Conservation (phyloP, 2,113 vertebrate genomes). For the Scalopus aquaticus region DNA sequence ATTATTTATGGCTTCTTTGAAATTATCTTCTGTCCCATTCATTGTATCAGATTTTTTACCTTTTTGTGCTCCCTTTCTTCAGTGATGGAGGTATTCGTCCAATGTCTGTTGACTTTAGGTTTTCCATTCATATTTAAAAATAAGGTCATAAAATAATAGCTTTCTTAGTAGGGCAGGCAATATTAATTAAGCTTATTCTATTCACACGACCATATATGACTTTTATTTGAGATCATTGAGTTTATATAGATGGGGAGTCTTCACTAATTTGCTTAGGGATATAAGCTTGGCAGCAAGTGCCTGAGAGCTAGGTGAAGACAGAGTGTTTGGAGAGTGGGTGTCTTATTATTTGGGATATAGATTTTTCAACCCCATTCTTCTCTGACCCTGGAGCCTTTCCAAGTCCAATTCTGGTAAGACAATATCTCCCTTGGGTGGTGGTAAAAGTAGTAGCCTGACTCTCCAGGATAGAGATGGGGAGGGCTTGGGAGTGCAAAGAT, state of each 20-base stretch:
- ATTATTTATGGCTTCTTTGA: background rate
- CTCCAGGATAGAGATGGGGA: background rate
- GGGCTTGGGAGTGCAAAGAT: background rate
- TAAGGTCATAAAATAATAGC: background rate
- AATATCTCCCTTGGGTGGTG: background rate
- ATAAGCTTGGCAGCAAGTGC: background rate
- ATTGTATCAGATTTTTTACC: background rate
- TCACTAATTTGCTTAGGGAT: background rate
- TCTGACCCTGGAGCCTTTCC: background rate
- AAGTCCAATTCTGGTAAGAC: background rate
- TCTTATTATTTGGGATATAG: background rate
- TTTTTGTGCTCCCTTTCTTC: background rate
- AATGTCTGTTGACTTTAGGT: background rate
- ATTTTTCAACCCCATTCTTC: background rate
- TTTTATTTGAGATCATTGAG: background rate
- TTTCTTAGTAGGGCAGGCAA: background rate
- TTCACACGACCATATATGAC: background rate
- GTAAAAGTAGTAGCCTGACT: background rate
- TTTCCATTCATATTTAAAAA: constrained; percentile 19
- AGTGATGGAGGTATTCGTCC: background rate
- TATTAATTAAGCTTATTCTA: background rate
- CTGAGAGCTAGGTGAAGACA: background rate
- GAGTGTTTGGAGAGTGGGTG: background rate
- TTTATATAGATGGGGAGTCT: background rate
- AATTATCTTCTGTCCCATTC: background rate